Conservation (phyloP, 2,888 invertebrate genomes). For the Danaus chrysippus region DNA sequence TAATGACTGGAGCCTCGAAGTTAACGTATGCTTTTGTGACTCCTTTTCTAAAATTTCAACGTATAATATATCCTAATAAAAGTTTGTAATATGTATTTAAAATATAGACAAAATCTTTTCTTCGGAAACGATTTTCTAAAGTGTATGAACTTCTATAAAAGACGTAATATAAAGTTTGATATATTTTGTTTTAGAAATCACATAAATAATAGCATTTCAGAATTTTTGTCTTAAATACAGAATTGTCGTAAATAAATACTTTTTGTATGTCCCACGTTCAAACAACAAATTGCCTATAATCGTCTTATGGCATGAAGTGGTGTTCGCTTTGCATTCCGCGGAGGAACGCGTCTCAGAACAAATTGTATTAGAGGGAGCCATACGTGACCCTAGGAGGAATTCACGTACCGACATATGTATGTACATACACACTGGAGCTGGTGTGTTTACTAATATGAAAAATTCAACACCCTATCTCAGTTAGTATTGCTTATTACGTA, state of each 20-base stretch:
- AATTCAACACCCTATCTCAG: slow-evolving; percentile 47
- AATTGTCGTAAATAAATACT: slow-evolving; percentile 22
- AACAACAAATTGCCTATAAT: slow-evolving; percentile 45
- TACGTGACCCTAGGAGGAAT: slow-evolving; percentile 66
- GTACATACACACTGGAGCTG: slow-evolving; percentile 42
- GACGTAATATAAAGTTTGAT: no score
- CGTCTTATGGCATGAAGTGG: slow-evolving; percentile 63
- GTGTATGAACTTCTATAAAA: no score
- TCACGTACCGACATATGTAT: slow-evolving; percentile 53
- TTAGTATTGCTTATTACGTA: slow-evolving; percentile 17
- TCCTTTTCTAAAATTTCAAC: no score
- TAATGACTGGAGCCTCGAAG: no score
- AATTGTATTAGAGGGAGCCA: slow-evolving; percentile 72
- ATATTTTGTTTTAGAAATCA: no score
- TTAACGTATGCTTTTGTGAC: no score
- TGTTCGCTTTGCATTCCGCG: slow-evolving; percentile 62
- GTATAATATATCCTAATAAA: no score
- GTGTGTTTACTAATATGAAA: slow-evolving; percentile 54
- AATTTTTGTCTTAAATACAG: neutral
- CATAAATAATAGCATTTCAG: no score
- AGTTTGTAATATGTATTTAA: no score
- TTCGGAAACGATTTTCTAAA: no score
- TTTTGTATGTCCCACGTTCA: slow-evolving; percentile 24
- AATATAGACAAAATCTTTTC: no score
- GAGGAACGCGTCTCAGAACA: slow-evolving; percentile 61